phyloP scores from a whole-genome alignment of 1,140 invertebrate species.

The Nasonia longicornis region DNA sequence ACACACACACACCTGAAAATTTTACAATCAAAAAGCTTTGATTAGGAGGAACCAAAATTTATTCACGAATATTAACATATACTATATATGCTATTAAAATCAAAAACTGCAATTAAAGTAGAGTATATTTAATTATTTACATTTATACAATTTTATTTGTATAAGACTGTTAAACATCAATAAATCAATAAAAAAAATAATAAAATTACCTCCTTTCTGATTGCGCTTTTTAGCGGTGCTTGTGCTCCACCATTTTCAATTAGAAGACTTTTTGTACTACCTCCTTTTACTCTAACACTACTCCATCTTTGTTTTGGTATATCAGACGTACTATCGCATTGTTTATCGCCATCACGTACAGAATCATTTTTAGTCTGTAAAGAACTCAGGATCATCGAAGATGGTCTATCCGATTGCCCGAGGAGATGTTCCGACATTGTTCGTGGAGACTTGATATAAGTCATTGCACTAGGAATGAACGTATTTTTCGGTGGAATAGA shows the following conservation, averaged over 20 bases:
- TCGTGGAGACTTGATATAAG: conserved; percentile 66
- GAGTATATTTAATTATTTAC: too few species aligned
- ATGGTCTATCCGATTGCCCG: conserved; percentile 59
- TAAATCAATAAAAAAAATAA: neutral
- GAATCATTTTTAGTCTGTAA: conserved; percentile 60
- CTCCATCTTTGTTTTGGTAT: conserved; percentile 64
- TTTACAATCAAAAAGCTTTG: too few species aligned
- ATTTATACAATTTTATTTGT: too few species aligned
- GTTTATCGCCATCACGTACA: conserved; percentile 58
- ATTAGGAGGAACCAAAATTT: too few species aligned
- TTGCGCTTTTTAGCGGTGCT: conserved; percentile 56
- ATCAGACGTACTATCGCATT: conserved; percentile 51
- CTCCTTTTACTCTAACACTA: conserved; percentile 65
- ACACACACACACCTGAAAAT: too few species aligned
- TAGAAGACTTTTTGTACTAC: conserved; percentile 66
- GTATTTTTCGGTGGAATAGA: conserved; percentile 63
- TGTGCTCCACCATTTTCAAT: conserved; percentile 66
- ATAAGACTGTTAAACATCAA: too few species aligned
- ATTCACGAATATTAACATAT: too few species aligned
- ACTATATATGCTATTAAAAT: too few species aligned
- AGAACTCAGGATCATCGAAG: conserved; percentile 53
- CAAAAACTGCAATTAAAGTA: too few species aligned
- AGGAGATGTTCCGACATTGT: conserved; percentile 67
- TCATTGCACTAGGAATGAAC: conserved; percentile 64
- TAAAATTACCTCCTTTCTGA: conserved; percentile 64